Evolutionary conservation across 1,140 invertebrate genomes (phyloP).

Genomic region (Drosophila bocki): DNA sequence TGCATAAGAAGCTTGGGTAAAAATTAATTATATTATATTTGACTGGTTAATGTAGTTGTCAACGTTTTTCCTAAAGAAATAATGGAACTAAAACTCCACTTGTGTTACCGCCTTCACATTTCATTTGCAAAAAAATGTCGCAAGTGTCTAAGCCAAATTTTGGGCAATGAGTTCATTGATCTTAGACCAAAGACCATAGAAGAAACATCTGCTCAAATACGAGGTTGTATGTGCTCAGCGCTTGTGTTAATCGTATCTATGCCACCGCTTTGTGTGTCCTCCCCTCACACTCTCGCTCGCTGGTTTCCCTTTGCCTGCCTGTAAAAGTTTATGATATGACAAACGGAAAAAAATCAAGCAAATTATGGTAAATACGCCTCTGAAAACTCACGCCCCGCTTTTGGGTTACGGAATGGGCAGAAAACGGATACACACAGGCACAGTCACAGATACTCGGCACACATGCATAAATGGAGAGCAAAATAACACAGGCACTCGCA

Average conservation of each 20-base stretch:
- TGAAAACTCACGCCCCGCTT: conserved; percentile 61
- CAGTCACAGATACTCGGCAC: neutral
- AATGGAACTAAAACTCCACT: neutral
- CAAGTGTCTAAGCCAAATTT: conserved; percentile 34
- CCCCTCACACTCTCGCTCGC: neutral
- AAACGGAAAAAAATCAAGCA: conserved; percentile 58
- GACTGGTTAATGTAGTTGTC: neutral
- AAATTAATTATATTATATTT: neutral
- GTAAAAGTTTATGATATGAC: conserved; percentile 38
- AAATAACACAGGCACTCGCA: conserved; percentile 19
- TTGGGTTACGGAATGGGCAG: conserved; percentile 19
- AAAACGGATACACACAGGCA: conserved; percentile 31
- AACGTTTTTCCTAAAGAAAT: neutral
- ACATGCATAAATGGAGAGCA: conserved; percentile 4
- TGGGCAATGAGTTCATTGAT: conserved; percentile 60
- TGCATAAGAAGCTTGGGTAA: neutral
- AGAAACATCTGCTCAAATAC: conserved; percentile 70
- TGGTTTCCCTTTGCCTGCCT: conserved; percentile 8
- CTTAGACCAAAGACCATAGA: conserved; percentile 32
- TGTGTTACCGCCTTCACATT: neutral
- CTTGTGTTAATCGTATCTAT: conserved; percentile 47
- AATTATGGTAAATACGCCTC: conserved; percentile 69
- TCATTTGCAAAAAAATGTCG: conserved; percentile 2
- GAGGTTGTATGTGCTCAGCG: conserved; percentile 19
- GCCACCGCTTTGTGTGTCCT: conserved; percentile 25